Conservation (phyloP, 2,113 vertebrate species). For the Mystacornis crossleyi region DNA sequence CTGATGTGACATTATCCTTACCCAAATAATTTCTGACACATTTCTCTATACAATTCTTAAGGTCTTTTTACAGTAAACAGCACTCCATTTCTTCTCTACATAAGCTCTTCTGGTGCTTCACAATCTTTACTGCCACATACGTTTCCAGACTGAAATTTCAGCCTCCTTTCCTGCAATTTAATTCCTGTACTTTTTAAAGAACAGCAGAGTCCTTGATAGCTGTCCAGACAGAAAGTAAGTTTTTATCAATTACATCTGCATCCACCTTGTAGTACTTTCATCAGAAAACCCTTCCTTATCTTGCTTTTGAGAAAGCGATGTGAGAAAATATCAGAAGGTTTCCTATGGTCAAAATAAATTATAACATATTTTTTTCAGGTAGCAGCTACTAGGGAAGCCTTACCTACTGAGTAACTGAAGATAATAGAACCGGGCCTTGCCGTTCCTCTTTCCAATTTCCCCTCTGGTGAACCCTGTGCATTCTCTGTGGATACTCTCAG, state of each 20-base stretch:
- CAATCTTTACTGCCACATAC: neutral
- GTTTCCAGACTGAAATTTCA: neutral
- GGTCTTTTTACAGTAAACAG: neutral
- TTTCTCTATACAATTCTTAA: neutral
- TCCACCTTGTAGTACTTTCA: neutral
- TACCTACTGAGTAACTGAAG: neutral
- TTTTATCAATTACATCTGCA: neutral
- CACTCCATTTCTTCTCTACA: neutral
- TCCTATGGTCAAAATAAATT: neutral
- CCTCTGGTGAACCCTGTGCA: neutral
- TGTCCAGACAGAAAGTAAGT: neutral
- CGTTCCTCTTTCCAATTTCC: neutral
- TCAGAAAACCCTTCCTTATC: neutral
- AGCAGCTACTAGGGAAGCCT: neutral
- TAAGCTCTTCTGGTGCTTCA: neutral
- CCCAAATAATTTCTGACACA: neutral
- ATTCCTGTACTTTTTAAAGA: neutral
- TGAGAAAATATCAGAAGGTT: neutral
- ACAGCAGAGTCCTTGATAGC: neutral
- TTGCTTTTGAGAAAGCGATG: neutral
- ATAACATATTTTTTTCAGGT: neutral
- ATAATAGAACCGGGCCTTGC: neutral
- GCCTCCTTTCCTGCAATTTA: neutral
- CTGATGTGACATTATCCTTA: fast-evolving
- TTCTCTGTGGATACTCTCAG: neutral